A percentile compares a stretch with the other conserved stretches of the same genome.
Evolutionary conservation across 2,797 vertebrate genomes (phyloP).

Genomic region (Malacoctenus gilli): DNA sequence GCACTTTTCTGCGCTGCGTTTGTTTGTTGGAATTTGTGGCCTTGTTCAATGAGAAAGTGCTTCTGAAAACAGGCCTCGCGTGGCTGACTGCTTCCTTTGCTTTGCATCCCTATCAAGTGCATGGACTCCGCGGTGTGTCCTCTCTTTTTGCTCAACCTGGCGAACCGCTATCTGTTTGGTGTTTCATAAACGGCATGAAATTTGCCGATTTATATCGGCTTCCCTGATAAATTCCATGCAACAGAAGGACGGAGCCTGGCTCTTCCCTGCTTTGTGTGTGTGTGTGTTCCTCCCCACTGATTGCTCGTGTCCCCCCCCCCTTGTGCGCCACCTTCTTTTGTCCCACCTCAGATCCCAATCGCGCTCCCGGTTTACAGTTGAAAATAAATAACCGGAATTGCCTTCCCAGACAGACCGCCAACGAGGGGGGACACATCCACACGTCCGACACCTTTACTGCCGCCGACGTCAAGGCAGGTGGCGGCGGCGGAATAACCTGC

Average conservation of each 20-base stretch:
- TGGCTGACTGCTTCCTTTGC: too few species aligned
- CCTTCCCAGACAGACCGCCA: not conserved
- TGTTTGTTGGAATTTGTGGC: not conserved
- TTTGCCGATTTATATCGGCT: too few species aligned
- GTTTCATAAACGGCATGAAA: too few species aligned
- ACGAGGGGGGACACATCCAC: constrained; percentile 4
- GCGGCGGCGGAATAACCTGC: constrained; percentile 6
- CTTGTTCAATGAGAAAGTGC: not conserved
- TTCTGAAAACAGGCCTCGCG: not conserved
- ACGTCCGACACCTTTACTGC: not conserved
- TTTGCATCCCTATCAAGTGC: too few species aligned
- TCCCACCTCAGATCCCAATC: constrained; percentile 10
- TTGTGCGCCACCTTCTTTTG: constrained; percentile 4
- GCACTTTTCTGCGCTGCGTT: not conserved
- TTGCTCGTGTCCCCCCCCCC: too few species aligned
- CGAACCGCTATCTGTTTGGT: too few species aligned
- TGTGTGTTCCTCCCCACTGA: too few species aligned
- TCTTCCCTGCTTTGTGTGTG: too few species aligned
- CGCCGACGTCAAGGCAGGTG: constrained; percentile 15
- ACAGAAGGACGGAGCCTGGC: too few species aligned
- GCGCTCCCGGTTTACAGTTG: not conserved
- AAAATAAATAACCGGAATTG: not conserved
- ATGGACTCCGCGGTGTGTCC: too few species aligned
- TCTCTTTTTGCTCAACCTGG: too few species aligned
- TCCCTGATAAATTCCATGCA: too few species aligned